Evolutionary conservation across 2,888 invertebrate species (phyloP).

Genomic region (Chymomyza procnemis): DNA sequence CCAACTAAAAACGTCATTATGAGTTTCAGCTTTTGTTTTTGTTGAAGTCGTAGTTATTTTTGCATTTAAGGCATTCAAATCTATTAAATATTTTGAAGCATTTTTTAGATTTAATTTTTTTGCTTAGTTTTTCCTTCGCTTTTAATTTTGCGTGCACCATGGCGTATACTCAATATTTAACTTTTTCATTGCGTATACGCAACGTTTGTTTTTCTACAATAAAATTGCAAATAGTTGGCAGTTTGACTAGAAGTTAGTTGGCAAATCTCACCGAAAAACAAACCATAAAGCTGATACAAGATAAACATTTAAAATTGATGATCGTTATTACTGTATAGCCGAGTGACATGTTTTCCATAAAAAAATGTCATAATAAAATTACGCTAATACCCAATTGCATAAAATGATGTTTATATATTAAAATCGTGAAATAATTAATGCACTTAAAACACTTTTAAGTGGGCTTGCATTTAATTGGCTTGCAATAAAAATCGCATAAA

Average conservation of each 20-base stretch:
- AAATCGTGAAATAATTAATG: neutral
- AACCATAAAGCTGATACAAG: neutral
- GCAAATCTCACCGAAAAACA: no score
- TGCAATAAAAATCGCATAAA: neutral
- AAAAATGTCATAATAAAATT: neutral
- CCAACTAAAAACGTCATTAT: neutral
- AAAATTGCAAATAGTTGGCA: no score
- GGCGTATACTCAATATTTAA: neutral
- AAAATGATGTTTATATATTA: neutral
- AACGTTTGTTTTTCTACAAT: neutral
- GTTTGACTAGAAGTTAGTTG: no score
- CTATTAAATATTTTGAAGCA: neutral
- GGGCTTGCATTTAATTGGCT: neutral
- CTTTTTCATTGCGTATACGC: neutral
- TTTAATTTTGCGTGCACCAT: neutral
- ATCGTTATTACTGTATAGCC: neutral
- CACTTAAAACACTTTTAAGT: neutral
- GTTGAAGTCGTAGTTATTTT: slow-evolving; percentile 11
- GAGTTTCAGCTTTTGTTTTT: neutral
- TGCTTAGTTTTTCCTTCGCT: slow-evolving; percentile 23
- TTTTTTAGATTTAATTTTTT: neutral
- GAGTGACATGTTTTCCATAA: neutral
- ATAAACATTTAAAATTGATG: neutral
- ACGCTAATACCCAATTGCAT: neutral
- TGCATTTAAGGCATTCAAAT: neutral